phyloP scores from a whole-genome alignment of 2,113 vertebrate species.

The Megaleporinus macrocephalus region DNA sequence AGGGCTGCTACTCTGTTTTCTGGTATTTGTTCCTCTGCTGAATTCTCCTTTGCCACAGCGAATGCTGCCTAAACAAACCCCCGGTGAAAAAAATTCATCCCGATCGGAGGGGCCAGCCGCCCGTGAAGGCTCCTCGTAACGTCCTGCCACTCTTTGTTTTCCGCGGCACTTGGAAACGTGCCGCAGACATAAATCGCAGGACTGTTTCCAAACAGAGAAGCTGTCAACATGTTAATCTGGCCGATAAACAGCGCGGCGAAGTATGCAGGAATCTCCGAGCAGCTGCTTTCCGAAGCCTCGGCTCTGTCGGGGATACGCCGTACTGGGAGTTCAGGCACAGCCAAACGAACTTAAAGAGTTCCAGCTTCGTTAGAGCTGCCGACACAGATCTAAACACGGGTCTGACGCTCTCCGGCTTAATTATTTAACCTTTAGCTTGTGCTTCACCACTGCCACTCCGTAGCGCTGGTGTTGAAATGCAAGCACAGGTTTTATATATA shows the following conservation, averaged over 20 bases:
- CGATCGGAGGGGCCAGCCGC: constrained; percentile 12
- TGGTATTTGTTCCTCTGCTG: constrained; percentile 15
- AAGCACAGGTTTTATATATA: too few relatives aligned
- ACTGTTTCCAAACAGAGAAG: constrained; percentile 51
- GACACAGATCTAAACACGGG: constrained; percentile 25
- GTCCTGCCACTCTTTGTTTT: constrained; percentile 39
- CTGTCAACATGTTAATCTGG: constrained; percentile 53
- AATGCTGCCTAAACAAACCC: constrained; percentile 40
- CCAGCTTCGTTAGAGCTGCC: constrained; percentile 27
- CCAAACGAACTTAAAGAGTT: constrained; percentile 22
- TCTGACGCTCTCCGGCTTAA: constrained; percentile 34
- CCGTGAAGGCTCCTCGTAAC: constrained; percentile 2
- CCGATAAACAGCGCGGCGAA: constrained; percentile 50
- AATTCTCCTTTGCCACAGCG: constrained; percentile 13
- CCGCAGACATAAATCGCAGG: constrained; percentile 44
- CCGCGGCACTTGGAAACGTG: constrained; percentile 40
- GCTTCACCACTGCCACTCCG: neutral
- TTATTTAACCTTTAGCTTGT: constrained; percentile 30
- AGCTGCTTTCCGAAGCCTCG: constrained; percentile 31
- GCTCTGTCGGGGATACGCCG: constrained; percentile 9
- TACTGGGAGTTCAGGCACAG: constrained; percentile 6
- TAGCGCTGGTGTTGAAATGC: neutral
- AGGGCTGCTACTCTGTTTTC: neutral
- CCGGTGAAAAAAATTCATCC: constrained; percentile 18
- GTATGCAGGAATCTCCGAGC: constrained; percentile 40